These are phyloP conservation scores for Gobio gobio DNA, from an alignment of 2,113 vertebrate genomes.

Conservation along the genomic window DNA sequence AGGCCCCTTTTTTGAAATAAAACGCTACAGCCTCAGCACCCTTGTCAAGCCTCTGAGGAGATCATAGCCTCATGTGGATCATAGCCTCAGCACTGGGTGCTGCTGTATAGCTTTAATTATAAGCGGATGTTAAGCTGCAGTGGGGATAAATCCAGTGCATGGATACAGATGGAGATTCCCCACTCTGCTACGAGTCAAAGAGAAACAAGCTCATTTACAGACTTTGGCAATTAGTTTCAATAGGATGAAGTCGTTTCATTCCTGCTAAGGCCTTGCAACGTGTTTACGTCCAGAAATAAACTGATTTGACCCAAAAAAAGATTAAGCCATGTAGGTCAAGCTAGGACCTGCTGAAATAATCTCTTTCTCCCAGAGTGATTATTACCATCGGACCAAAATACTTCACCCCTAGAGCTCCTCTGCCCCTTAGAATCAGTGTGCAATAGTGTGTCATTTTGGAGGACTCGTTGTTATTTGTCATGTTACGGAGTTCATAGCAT, in stretches of 20 bases:
- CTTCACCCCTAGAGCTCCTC: not conserved
- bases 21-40: not conserved
- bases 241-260: conserved; percentile 8
- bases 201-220: not conserved
- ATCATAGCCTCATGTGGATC: conserved; percentile 35
- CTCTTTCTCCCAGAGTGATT: conserved; percentile 20
- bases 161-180: conserved; percentile 5
- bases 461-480: conserved; percentile 35
- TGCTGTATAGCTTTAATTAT: conserved; percentile 41
- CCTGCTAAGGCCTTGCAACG: not conserved
- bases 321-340: conserved; percentile 56
- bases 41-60: conserved; percentile 34
- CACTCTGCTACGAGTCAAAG: not conserved
- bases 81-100: conserved; percentile 23
- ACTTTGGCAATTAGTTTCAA: not conserved
- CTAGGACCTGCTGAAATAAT: conserved; percentile 38
- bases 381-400: conserved; percentile 39
- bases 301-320: conserved; percentile 49
- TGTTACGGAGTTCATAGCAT: conserved; percentile 22
- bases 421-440: not conserved
- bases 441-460: not conserved
- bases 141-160: conserved; percentile 14
- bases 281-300: conserved; percentile 37
- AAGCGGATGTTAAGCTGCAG: conserved; percentile 42
- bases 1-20: conserved; percentile 20